Conservation (phyloP, 2,888 invertebrate genomes). For the Caenorhabditis panamensis region DNA sequence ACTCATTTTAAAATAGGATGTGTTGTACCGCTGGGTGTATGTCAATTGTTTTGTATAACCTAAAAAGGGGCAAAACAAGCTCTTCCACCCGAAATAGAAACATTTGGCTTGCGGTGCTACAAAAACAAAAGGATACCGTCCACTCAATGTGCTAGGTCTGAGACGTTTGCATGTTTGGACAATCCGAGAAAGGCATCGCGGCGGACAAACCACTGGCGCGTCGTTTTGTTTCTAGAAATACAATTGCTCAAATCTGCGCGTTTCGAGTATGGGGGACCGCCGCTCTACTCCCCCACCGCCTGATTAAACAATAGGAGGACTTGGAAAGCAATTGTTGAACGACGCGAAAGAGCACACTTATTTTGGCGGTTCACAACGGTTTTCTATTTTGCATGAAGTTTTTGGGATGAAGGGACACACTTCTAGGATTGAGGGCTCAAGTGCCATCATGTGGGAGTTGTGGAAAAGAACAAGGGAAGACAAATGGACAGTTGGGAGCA, state of each 20-base stretch:
- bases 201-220: slow-evolving; percentile 20
- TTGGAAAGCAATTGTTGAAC: slow-evolving; percentile 58
- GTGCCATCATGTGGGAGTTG: slow-evolving; percentile 16
- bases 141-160: slow-evolving; percentile 51
- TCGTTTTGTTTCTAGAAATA: slow-evolving; percentile 52
- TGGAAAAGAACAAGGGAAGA: not conserved
- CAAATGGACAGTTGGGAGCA: not conserved
- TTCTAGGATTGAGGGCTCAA: slow-evolving; percentile 23
- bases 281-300: slow-evolving; percentile 46
- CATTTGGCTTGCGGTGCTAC: slow-evolving; percentile 39
- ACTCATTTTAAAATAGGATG: not conserved
- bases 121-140: slow-evolving; percentile 59
- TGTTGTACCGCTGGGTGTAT: not conserved
- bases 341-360: slow-evolving; percentile 52
- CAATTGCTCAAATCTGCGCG: slow-evolving; percentile 61
- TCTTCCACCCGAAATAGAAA: slow-evolving; percentile 16
- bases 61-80: not conserved
- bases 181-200: slow-evolving; percentile 52
- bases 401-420: not conserved
- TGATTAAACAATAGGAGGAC: slow-evolving; percentile 63
- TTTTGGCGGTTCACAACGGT: slow-evolving; percentile 47
- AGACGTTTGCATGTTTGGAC: slow-evolving; percentile 60
- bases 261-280: slow-evolving; percentile 52
- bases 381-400: slow-evolving; percentile 23
- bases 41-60: too few relatives aligned